phyloP scores from a whole-genome alignment of 1,140 invertebrate species.

The Hyphantria cunea region DNA sequence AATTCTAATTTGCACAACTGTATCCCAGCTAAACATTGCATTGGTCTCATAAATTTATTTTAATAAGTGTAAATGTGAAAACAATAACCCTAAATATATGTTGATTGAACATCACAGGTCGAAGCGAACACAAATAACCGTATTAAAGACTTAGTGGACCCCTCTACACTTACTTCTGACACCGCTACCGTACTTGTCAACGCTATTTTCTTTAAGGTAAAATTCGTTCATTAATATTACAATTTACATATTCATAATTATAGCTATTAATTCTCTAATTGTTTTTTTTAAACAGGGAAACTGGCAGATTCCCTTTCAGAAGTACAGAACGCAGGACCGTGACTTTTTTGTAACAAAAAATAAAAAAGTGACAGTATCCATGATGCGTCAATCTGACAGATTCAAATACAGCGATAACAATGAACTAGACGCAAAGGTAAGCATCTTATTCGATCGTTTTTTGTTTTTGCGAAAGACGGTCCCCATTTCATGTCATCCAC shows the following conservation, averaged over 20 bases:
- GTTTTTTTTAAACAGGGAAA: slow-evolving; percentile 38
- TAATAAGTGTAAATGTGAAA: no score
- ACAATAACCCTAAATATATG: background rate
- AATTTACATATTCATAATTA: background rate
- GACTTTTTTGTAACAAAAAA: slow-evolving; percentile 46
- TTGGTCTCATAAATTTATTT: no score
- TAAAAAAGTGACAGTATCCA: background rate
- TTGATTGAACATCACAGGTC: slow-evolving; percentile 64
- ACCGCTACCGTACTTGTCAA: slow-evolving; percentile 60
- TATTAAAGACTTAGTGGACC: slow-evolving; percentile 84
- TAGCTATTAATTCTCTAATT: background rate
- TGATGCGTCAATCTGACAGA: background rate
- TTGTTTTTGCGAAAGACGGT: no score
- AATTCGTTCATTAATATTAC: background rate
- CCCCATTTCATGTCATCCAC: no score
- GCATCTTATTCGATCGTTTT: no score
- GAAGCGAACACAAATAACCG: slow-evolving; percentile 84
- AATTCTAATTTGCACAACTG: no score
- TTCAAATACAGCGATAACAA: background rate
- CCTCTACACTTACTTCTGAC: slow-evolving; percentile 56
- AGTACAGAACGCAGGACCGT: slow-evolving; percentile 36
- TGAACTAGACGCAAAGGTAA: slow-evolving; percentile 39
- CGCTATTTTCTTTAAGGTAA: slow-evolving; percentile 82
- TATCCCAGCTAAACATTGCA: no score
- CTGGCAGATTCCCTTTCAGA: slow-evolving; percentile 54